Base-by-base conservation (phyloP, 2,888 invertebrate species). In the Melieria crassipennis region DNA sequence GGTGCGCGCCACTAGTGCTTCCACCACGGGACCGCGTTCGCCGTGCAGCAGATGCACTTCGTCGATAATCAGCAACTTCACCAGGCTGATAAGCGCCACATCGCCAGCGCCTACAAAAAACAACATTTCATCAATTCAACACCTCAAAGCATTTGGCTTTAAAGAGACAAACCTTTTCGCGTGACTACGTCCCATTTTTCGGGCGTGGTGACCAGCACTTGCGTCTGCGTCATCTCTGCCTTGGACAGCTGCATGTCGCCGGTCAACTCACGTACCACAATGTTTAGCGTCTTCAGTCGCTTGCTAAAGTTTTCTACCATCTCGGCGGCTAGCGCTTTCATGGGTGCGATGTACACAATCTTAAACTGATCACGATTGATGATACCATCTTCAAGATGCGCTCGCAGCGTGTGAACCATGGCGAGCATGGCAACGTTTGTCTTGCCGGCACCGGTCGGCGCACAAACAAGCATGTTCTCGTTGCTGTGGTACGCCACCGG, bases 171-270 rank as follows among this genome's bases (percentile, higher is more conserved):
- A 82, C 83, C 94, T 86, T 99, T 99, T 77, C 99, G 90, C 0
- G 99, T 99, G 1, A 99, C 97, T 6, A 99, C 98, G 85, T 99
- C 99, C 99, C 99, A 99, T 83, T 99, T 99, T 87, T 99, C 99
- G 0, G 99, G 99, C 0, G 99, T 99, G 2, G 98, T 97, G 1
- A 99, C 96, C 62, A 99, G 90, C 93, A 99, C 97, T 88, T 99
- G 98, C 0, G 99, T 99, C 82, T 96, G 93, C 61, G 93, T 91
- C 73, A 99, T 96, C 87, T 99, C 99, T 5, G 91, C 89, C 86
- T 97, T 97, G 0, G 97, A 96, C 16, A 99, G 88, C 80, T 98
- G 97, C 95, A 99, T 99, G 85, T 99, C 99, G 13, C 99, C 99
- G 0, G 99, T 99, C 76, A 98, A 87, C 86, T 99, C 99, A 67